phyloP scores from a whole-genome alignment of 2,888 invertebrate species.

The Aphrophora alni region DNA sequence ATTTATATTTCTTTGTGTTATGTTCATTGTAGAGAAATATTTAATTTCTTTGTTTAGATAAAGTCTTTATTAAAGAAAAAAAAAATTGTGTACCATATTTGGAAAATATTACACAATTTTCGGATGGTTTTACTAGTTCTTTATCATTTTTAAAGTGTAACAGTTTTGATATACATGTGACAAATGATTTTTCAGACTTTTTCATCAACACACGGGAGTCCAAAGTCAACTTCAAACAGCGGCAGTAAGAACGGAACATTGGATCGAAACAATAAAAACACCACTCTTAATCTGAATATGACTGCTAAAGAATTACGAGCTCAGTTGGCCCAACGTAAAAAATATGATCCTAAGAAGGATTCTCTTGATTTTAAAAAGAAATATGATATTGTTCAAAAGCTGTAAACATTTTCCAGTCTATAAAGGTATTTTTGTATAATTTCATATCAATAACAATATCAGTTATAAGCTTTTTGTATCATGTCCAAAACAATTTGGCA shows the following conservation, averaged over 20 bases:
- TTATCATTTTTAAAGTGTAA: too few relatives aligned
- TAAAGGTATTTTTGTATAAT: background rate
- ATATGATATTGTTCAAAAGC: constrained; percentile 92
- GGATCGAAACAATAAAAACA: constrained; percentile 44
- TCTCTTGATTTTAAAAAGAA: constrained; percentile 90
- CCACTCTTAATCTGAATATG: constrained; percentile 77
- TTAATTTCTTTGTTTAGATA: too few relatives aligned
- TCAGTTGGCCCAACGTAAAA: constrained; percentile 83
- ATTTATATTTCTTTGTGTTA: too few relatives aligned
- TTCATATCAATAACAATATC: background rate
- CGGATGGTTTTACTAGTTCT: too few relatives aligned
- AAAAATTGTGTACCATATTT: too few relatives aligned
- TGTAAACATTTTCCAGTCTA: constrained; percentile 62
- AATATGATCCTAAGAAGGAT: constrained; percentile 89
- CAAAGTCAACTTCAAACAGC: background rate
- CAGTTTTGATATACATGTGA: too few relatives aligned
- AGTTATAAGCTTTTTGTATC: background rate
- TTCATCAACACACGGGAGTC: background rate
- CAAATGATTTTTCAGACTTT: background rate
- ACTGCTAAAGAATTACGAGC: constrained; percentile 92
- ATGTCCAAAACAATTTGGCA: background rate
- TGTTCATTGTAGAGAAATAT: too few relatives aligned
- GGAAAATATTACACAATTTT: too few relatives aligned
- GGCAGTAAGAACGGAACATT: background rate
- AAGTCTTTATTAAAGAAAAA: too few relatives aligned